Percentiles rank a stretch among this genome's conserved stretches.
Evolutionary conservation across 2,888 invertebrate species (phyloP).

Genomic region (Tryphoninae sp.): DNA sequence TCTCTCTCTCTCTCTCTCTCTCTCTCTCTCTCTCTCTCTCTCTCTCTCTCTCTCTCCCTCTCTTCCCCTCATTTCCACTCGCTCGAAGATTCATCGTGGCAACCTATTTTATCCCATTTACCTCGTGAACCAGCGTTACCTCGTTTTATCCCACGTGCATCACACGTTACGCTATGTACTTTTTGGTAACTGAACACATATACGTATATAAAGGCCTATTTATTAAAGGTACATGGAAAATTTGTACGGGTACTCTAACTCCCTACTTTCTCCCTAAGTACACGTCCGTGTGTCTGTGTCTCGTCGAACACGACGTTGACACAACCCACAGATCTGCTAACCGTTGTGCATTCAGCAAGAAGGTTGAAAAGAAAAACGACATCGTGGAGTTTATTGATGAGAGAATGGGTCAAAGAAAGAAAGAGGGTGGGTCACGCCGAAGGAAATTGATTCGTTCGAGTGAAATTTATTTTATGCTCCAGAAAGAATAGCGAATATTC

Average conservation of each 20-base stretch:
- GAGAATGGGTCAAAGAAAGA: background rate
- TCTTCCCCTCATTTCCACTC: constrained; percentile 28
- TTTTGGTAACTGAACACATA: background rate
- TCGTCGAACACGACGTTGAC: no score
- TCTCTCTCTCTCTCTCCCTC: constrained; percentile 3
- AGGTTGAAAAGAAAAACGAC: no score
- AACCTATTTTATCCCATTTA: constrained; percentile 70
- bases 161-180: background rate
- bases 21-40: background rate
- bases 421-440: background rate
- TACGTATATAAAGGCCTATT: background rate
- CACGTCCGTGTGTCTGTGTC: background rate
- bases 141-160: constrained; percentile 40
- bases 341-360: no score
- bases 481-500: no score
- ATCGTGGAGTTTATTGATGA: no score
- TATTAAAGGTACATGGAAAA: background rate
- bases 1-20: background rate
- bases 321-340: no score
- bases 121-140: constrained; percentile 40
- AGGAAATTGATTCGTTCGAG: no score
- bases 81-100: constrained; percentile 61
- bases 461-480: no score
- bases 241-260: no score
- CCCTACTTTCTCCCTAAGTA: background rate